Base-by-base conservation (phyloP, 2,888 invertebrate species). In the Sphaerophoria rueppellii region DNA sequence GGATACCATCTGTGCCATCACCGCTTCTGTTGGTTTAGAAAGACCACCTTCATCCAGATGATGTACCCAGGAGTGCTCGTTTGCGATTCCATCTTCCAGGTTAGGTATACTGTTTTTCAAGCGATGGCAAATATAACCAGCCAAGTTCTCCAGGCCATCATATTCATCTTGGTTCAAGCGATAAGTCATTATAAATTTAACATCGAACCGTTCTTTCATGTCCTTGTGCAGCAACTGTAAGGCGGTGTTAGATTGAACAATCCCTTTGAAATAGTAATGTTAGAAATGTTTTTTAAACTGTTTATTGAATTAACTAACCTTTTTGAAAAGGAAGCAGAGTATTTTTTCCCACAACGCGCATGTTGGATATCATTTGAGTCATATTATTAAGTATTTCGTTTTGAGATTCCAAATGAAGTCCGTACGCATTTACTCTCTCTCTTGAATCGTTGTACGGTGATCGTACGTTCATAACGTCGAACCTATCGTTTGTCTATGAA, bases 371-470 rank as follows among this genome's bases (percentile, higher is more conserved):
- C 37, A 40, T 14, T 14, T 50, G 12, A 6, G 61, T 34, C 61
- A 61, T 72, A 12, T 54, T 34, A 2, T 54, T 48, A 0, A 63
- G 16, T 9, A 63, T 63, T 7, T 7, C 9, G 24, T 35, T 16
- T 55, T 73, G 63, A 6, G 63, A 46, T 12, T 43, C 32, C 12
- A 55, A 34, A 1, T 37, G 40, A 34, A 72, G 72, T 9, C 72
- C 61, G 55, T 55, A 43, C 0, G 54, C 61, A 4, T 61, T 54
- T 14, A 72, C 54, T 11, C 55, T 54, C 9, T 73, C 46, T 5
- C 60, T 35, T 5, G 24, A 40, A 32, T 61, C 60, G 6, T 4
- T 6, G n/a, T 52, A 61, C 12, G 72, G 32, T n/a, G 52, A 52
- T 4, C 54, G 12, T 1, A 61, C 34, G 7, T 72, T 72, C n/a